phyloP scores from a whole-genome alignment of 1,140 invertebrate genomes.

The Phortica variegata region DNA sequence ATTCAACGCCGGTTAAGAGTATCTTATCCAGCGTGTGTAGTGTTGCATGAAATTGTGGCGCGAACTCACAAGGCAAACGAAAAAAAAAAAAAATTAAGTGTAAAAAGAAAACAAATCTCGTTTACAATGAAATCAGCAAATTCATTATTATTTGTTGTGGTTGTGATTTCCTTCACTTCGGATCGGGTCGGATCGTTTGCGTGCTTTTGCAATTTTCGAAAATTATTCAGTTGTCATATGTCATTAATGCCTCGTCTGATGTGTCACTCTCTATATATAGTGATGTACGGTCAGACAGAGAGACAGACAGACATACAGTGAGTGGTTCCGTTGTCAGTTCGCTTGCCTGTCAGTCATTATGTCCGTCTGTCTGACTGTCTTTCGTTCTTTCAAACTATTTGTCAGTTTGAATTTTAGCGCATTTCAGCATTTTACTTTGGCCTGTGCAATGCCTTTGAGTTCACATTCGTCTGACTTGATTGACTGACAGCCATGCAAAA shows the following conservation, averaged over 20 bases:
- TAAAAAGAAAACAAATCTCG: too few species aligned
- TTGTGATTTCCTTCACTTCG: conserved; percentile 6
- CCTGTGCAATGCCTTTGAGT: neutral
- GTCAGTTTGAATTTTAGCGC: conserved; percentile 13
- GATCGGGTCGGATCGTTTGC: conserved; percentile 28
- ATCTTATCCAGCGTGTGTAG: too few species aligned
- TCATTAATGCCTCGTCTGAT: conserved; percentile 24
- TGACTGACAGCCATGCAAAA: conserved; percentile 32
- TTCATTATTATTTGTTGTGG: too few species aligned
- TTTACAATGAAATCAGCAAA: too few species aligned
- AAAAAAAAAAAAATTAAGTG: too few species aligned
- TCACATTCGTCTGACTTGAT: conserved; percentile 15
- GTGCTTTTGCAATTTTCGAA: conserved; percentile 12
- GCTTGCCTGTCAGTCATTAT: too few species aligned
- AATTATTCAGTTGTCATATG: conserved; percentile 38
- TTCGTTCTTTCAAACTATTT: conserved; percentile 23
- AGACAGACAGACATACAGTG: neutral
- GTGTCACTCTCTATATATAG: neutral
- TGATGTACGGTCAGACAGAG: neutral
- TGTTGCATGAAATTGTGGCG: conserved; percentile 47
- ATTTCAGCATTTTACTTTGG: neutral
- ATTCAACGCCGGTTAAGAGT: too few species aligned
- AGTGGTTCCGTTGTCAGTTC: conserved; percentile 4
- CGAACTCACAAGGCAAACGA: conserved; percentile 11
- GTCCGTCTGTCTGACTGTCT: conserved; percentile 11